phyloP scores from a whole-genome alignment of 2,888 invertebrate species.

The Arctia plantaginis region DNA sequence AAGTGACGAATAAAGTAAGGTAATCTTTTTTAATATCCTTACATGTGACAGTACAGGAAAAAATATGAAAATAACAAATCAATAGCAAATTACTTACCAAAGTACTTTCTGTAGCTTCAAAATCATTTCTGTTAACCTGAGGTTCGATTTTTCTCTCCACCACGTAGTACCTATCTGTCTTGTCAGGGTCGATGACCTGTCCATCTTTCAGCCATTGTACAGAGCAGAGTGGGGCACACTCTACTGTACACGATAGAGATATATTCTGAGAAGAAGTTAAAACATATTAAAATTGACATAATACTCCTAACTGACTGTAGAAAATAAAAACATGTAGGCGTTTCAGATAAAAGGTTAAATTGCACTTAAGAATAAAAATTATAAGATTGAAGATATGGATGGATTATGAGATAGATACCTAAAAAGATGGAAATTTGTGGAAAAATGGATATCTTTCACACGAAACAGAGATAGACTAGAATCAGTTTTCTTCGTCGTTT shows the following conservation, averaged over 20 bases:
- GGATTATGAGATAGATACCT: no score
- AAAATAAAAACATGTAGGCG: no score
- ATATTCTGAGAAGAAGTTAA: constrained; percentile 82
- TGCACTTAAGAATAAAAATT: no score
- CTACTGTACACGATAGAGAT: constrained; percentile 94
- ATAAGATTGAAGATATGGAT: no score
- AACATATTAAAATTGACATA: background rate
- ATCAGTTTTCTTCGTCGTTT: no score
- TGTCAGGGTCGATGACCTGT: constrained; percentile 88
- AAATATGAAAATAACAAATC: background rate
- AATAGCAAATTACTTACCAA: constrained; percentile 76
- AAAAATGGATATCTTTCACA: background rate
- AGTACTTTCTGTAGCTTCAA: constrained; percentile 95
- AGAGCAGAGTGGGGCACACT: constrained; percentile 94
- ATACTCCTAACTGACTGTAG: background rate
- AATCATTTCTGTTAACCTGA: constrained; percentile 93
- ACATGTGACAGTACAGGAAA: background rate
- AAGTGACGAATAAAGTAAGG: background rate
- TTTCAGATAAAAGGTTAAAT: background rate
- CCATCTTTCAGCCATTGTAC: constrained; percentile 95
- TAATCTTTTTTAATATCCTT: background rate
- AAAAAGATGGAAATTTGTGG: no score
- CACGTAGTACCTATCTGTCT: constrained; percentile 89
- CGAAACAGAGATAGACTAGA: background rate
- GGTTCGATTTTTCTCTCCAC: constrained; percentile 89